These are phyloP conservation scores for Geotrupes spiniger DNA, from an alignment of 2,888 invertebrate species.

Conservation along the genomic window DNA sequence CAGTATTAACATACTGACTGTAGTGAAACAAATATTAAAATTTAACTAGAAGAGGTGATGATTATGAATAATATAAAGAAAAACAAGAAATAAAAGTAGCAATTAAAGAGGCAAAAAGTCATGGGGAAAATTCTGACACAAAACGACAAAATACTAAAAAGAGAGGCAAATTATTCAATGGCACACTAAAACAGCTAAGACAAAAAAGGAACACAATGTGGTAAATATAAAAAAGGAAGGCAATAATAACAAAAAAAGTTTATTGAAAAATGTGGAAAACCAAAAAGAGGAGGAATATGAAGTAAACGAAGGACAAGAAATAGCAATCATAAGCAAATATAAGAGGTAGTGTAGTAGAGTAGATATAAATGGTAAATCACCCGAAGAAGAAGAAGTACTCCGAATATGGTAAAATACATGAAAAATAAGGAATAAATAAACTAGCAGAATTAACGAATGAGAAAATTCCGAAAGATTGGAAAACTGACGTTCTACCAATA, in stretches of 20 bases:
- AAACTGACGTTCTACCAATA: not conserved
- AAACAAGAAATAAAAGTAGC: too few relatives aligned
- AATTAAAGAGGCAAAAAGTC: too few relatives aligned
- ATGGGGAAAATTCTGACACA: too few relatives aligned
- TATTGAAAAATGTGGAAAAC: not conserved
- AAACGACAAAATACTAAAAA: too few relatives aligned
- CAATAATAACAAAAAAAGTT: not conserved
- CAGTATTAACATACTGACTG: too few relatives aligned
- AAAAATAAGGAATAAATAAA: not conserved
- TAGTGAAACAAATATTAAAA: too few relatives aligned
- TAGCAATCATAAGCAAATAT: not conserved
- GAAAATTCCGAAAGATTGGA: not conserved
- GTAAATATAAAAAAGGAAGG: not conserved
- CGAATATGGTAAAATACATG: not conserved
- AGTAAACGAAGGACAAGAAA: not conserved
- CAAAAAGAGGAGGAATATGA: not conserved
- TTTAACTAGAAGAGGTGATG: too few relatives aligned
- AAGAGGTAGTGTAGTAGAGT: too few relatives aligned
- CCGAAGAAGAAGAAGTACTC: too few relatives aligned
- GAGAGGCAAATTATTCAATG: not conserved
- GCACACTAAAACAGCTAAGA: not conserved
- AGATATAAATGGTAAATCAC: too few relatives aligned
- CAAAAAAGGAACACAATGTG: not conserved
- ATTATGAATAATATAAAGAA: too few relatives aligned
- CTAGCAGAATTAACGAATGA: not conserved